These are phyloP conservation scores for Cataglyphis hispanica DNA, from an alignment of 1,140 invertebrate species.

Conservation along the genomic window DNA sequence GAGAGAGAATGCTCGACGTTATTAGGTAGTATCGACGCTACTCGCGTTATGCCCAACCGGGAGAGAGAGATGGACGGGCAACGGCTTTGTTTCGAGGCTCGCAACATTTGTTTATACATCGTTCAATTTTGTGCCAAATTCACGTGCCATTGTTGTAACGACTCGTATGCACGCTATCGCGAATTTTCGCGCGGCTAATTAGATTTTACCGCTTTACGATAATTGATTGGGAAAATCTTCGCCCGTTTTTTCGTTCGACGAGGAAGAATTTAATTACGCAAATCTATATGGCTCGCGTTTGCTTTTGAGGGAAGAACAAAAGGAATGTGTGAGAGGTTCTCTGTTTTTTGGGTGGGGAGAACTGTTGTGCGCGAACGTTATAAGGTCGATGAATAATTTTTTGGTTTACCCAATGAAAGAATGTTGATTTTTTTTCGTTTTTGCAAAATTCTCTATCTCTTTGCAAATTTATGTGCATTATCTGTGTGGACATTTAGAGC, in stretches of 20 bases:
- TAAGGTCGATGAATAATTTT: not conserved
- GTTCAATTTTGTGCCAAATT: constrained; percentile 27
- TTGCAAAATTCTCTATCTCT: not conserved
- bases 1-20: constrained; percentile 35
- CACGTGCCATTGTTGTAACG: constrained; percentile 47
- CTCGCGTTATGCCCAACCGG: constrained; percentile 7
- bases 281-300: constrained; percentile 20
- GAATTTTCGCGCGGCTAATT: constrained; percentile 10
- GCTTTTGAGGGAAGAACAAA: constrained; percentile 7
- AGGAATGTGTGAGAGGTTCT: not conserved
- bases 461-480: not conserved
- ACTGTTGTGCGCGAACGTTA: not conserved
- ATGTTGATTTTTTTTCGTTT: not conserved
- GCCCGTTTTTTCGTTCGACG: constrained; percentile 2
- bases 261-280: constrained; percentile 3
- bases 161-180: not conserved
- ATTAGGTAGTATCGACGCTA: constrained; percentile 50
- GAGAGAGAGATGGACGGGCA: constrained; percentile 35
- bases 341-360: not conserved
- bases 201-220: constrained; percentile 20
- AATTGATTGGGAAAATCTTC: not conserved
- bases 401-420: not conserved
- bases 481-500: not conserved
- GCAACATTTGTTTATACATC: constrained; percentile 34
- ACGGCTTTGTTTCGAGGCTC: constrained; percentile 7